These are phyloP conservation scores for Calcarius lapponicus DNA, from an alignment of 2,797 vertebrate species.

Conservation along the genomic window DNA sequence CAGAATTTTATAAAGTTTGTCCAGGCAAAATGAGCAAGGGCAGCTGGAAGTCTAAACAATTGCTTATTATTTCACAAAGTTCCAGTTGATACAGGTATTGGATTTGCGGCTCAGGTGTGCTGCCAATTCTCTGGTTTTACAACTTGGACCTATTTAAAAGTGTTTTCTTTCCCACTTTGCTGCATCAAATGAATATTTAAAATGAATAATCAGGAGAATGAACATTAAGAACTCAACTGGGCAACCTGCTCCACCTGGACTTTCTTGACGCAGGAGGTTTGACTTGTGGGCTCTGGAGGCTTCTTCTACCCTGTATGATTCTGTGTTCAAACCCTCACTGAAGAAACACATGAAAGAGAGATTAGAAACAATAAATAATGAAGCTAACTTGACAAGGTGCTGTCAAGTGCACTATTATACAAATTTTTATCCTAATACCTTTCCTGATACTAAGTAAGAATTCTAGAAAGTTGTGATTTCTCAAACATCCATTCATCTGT, in stretches of 20 bases:
- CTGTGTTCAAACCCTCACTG: not conserved
- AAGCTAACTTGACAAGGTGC: not conserved
- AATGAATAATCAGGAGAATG: not conserved
- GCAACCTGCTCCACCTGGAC: not conserved
- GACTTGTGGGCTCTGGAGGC: not conserved
- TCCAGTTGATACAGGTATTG: not conserved
- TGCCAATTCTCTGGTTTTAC: not conserved
- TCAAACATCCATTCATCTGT: not conserved
- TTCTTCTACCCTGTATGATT: not conserved
- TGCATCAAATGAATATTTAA: not conserved
- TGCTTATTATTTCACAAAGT: not conserved
- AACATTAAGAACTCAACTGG: not conserved
- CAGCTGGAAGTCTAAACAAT: not conserved
- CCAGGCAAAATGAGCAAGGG: not conserved
- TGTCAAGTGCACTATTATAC: not conserved
- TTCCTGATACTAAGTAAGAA: not conserved
- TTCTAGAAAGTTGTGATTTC: not conserved
- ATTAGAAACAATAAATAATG: not conserved
- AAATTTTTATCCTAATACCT: not conserved
- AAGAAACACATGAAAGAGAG: not conserved
- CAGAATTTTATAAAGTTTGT: not conserved
- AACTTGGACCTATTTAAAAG: not conserved
- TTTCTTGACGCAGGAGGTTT: not conserved
- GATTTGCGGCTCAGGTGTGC: not conserved
- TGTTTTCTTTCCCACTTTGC: not conserved